These are phyloP conservation scores for Noctua janthina DNA, from an alignment of 2,888 invertebrate species.

Conservation along the genomic window DNA sequence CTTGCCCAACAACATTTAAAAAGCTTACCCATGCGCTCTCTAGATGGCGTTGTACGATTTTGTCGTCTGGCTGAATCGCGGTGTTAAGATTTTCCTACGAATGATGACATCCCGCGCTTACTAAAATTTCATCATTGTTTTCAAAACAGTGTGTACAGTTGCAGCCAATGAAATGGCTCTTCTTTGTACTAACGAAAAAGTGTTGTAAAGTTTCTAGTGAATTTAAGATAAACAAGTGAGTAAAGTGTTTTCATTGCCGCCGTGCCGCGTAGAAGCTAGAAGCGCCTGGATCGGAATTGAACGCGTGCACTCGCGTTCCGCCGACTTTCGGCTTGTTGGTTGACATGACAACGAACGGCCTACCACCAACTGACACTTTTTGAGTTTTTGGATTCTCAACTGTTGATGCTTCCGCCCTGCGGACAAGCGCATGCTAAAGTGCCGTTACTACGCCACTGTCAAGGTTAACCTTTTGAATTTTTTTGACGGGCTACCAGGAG, in stretches of 20 bases:
- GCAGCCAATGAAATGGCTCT: conserved; percentile 44
- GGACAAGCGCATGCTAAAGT: background rate
- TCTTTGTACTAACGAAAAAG: conserved; percentile 1
- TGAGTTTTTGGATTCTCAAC: conserved; percentile 44
- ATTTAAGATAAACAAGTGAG: background rate
- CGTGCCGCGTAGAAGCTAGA: background rate
- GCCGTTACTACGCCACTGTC: background rate
- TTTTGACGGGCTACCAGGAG: background rate
- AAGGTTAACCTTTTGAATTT: background rate
- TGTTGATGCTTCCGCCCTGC: background rate
- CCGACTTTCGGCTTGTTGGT: background rate
- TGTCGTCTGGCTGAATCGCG: conserved; percentile 46
- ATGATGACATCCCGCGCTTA: conserved; percentile 27
- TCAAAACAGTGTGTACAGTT: background rate
- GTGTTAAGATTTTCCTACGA: conserved; percentile 53
- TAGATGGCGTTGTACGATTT: conserved; percentile 55
- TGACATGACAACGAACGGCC: background rate
- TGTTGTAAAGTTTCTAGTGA: background rate
- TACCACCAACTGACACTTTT: conserved; percentile 15
- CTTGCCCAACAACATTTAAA: background rate
- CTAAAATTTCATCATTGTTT: accelerated
- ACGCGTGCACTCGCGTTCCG: background rate
- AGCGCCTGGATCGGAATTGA: conserved; percentile 19
- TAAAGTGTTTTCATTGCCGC: background rate
- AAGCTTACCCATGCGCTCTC: conserved; percentile 32